Conservation (phyloP, 2,888 invertebrate genomes). For the Patella pellucida region DNA sequence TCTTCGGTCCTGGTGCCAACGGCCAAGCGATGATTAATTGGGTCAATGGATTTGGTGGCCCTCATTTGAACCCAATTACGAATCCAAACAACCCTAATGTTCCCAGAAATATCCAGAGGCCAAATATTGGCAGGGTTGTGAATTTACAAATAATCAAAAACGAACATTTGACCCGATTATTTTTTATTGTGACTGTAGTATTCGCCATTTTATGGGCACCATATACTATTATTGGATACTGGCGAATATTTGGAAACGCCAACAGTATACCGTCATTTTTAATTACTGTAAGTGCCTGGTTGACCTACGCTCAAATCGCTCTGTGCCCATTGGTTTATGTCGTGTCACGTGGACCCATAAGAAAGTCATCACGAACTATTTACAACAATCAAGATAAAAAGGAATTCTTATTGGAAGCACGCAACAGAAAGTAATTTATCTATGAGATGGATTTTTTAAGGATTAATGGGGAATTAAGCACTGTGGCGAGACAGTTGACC, state of each 20-base stretch:
- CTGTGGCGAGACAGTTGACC: too few relatives aligned
- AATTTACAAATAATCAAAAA: slow-evolving; percentile 55
- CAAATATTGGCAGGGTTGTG: slow-evolving; percentile 52
- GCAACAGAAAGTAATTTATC: slow-evolving; percentile 28
- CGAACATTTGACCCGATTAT: slow-evolving; percentile 60
- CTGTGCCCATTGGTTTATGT: slow-evolving; percentile 58
- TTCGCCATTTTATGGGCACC: slow-evolving; percentile 57
- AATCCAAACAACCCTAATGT: slow-evolving; percentile 44
- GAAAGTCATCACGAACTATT: slow-evolving; percentile 25
- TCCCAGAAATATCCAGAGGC: slow-evolving; percentile 38
- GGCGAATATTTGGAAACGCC: slow-evolving; percentile 50
- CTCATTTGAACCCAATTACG: slow-evolving; percentile 43
- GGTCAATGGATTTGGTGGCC: slow-evolving; percentile 58
- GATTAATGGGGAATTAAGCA: too few relatives aligned
- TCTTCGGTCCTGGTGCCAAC: slow-evolving; percentile 63
- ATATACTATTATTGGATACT: slow-evolving; percentile 54
- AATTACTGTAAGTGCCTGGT: slow-evolving; percentile 54
- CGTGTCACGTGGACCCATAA: slow-evolving; percentile 28
- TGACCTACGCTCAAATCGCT: slow-evolving; percentile 58
- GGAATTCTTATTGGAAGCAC: slow-evolving; percentile 36
- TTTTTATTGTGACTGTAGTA: slow-evolving; percentile 53
- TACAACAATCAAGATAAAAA: slow-evolving; percentile 31
- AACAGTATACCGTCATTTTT: slow-evolving; percentile 36
- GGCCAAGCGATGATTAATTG: slow-evolving; percentile 60
- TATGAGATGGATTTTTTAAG: too few relatives aligned